phyloP scores from a whole-genome alignment of 1,140 invertebrate genomes.

The Aphaenogaster floridana region DNA sequence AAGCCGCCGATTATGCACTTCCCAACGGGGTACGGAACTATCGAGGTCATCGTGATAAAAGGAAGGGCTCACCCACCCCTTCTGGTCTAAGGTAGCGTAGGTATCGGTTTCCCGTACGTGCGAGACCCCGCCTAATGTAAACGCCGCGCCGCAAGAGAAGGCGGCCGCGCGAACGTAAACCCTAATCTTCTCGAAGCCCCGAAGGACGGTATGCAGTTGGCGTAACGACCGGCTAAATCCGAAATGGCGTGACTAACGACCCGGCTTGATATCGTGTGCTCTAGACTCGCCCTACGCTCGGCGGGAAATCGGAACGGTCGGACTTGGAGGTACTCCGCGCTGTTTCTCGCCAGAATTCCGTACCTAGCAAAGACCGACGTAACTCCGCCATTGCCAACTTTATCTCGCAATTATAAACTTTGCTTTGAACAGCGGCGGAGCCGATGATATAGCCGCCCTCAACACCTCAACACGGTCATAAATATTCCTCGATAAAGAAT shows the following conservation, averaged over 20 bases:
- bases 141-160: constrained; percentile 14
- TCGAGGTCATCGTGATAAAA: constrained; percentile 80
- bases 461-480: constrained; percentile 15
- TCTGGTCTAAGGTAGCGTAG: constrained; percentile 18
- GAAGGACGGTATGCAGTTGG: constrained; percentile 45
- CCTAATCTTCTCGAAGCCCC: constrained; percentile 37
- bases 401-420: constrained; percentile 58
- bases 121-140: constrained; percentile 45
- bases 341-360: constrained; percentile 36
- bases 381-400: constrained; percentile 44
- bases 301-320: constrained; percentile 14
- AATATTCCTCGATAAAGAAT: constrained; percentile 35
- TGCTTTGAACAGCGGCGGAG: constrained; percentile 20
- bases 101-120: constrained; percentile 61
- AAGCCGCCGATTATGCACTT: constrained; percentile 75
- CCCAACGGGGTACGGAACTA: constrained; percentile 74
- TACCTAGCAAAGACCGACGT: constrained; percentile 31
- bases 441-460: constrained; percentile 4
- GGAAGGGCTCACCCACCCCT: constrained; percentile 40
- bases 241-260: constrained; percentile 55
- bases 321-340: constrained; percentile 17
- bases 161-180: constrained; percentile 47
- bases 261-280: constrained; percentile 49
- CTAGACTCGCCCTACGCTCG: constrained; percentile 1
- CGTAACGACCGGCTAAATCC: constrained; percentile 49